phyloP scores from a whole-genome alignment of 2,113 vertebrate genomes.

The Elanus axillaris region DNA sequence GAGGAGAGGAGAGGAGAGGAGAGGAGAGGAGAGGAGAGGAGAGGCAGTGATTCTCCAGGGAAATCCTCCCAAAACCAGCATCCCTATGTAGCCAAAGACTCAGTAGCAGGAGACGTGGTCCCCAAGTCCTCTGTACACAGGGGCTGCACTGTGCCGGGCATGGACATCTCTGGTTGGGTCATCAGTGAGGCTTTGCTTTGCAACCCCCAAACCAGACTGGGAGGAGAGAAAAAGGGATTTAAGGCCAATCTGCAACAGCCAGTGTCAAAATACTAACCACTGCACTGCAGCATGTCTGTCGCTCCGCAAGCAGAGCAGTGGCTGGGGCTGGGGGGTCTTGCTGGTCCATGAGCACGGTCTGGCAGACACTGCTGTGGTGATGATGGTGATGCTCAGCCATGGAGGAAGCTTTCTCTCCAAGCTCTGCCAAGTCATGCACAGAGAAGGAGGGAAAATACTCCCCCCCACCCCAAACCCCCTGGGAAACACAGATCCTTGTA shows the following conservation, averaged over 20 bases:
- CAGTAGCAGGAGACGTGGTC: neutral
- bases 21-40: neutral
- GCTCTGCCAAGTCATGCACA: neutral
- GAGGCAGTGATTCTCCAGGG: neutral
- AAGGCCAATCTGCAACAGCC: neutral
- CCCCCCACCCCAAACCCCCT: rapidly evolving
- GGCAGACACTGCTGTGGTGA: neutral
- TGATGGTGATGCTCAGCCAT: neutral
- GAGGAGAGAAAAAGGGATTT: neutral
- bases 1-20: neutral
- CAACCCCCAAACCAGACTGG: neutral
- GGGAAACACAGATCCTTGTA: neutral
- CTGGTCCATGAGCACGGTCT: neutral
- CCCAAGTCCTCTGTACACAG: rapidly evolving
- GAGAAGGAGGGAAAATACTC: neutral
- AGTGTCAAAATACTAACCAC: neutral
- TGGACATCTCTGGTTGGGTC: neutral
- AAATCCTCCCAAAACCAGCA: neutral
- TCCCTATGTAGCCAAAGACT: neutral
- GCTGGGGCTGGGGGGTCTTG: too few species aligned
- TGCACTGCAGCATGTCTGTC: rapidly evolving
- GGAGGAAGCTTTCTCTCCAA: neutral
- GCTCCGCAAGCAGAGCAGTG: neutral
- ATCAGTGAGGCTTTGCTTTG: neutral
- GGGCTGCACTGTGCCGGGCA: neutral